Evolutionary conservation across 2,888 invertebrate species (phyloP).

Genomic region (Apoda limacodes): DNA sequence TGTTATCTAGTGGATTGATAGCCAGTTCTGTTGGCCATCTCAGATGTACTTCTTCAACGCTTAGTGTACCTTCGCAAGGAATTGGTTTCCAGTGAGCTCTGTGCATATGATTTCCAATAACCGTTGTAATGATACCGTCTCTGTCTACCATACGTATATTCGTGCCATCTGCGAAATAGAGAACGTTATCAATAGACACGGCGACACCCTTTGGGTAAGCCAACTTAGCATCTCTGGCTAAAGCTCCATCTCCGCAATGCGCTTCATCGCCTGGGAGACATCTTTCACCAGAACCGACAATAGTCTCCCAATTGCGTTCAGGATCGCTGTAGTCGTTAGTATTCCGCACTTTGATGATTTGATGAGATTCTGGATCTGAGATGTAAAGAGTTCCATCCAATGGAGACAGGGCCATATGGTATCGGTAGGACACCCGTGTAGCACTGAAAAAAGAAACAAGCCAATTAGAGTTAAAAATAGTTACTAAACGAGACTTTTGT

Average conservation of each 20-base stretch:
- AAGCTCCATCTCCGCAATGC: conserved; percentile 95
- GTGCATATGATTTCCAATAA: conserved; percentile 93
- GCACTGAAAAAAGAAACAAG: conserved; percentile 71
- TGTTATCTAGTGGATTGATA: conserved; percentile 94
- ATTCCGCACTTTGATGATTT: conserved; percentile 89
- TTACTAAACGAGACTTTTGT: background rate
- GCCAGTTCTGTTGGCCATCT: conserved; percentile 97
- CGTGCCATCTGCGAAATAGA: conserved; percentile 96
- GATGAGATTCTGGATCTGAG: conserved; percentile 95
- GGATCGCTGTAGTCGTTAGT: conserved; percentile 86
- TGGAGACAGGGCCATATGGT: conserved; percentile 96
- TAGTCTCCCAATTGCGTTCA: conserved; percentile 93
- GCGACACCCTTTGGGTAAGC: conserved; percentile 98
- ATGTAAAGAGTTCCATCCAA: conserved; percentile 94
- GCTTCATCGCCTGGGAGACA: conserved; percentile 94
- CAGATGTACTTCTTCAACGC: conserved; percentile 92
- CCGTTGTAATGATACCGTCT: conserved; percentile 91
- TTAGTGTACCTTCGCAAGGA: conserved; percentile 90
- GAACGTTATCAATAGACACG: conserved; percentile 89
- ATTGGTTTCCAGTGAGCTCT: conserved; percentile 94
- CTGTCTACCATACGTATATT: conserved; percentile 94
- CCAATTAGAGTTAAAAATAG: conserved; percentile 2
- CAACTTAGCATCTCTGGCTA: conserved; percentile 92
- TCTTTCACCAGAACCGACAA: conserved; percentile 94
- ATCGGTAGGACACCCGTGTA: conserved; percentile 93